Evolutionary conservation across 2,888 invertebrate genomes (phyloP).

Genomic region (Lysandra coridon): DNA sequence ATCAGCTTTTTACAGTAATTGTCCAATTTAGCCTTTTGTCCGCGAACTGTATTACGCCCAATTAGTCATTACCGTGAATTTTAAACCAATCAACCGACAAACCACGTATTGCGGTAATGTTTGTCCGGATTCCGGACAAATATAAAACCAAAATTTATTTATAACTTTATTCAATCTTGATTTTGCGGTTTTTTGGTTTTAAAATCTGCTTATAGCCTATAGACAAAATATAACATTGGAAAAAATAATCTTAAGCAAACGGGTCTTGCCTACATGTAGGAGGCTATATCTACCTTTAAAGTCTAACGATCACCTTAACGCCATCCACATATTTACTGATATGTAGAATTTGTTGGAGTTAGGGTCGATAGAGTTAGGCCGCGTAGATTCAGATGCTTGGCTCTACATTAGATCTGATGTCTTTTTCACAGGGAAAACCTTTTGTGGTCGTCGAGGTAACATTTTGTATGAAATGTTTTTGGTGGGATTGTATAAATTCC

Average conservation of each 20-base stretch:
- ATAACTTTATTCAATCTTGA: not conserved
- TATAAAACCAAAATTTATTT: not conserved
- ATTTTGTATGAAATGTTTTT: too few relatives aligned
- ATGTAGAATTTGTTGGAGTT: too few relatives aligned
- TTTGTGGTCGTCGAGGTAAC: too few relatives aligned
- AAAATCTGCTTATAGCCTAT: not conserved
- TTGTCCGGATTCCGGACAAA: not conserved
- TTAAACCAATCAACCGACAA: constrained; percentile 3
- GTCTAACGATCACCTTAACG: too few relatives aligned
- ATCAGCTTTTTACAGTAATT: not conserved
- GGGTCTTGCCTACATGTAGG: not conserved
- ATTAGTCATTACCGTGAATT: constrained; percentile 10
- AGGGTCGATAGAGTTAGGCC: too few relatives aligned
- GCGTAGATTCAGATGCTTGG: too few relatives aligned
- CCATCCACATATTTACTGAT: not conserved
- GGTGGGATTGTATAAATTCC: not conserved
- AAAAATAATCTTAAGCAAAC: not conserved
- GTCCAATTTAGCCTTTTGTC: not conserved
- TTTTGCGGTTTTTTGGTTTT: not conserved
- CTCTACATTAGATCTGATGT: too few relatives aligned
- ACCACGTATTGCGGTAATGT: not conserved
- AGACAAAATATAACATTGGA: not conserved
- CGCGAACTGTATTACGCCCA: not conserved
- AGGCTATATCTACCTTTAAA: too few relatives aligned
- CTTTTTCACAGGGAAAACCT: too few relatives aligned